Evolutionary conservation across 2,888 invertebrate species (phyloP).

Genomic region (Melinopterus prodromus): DNA sequence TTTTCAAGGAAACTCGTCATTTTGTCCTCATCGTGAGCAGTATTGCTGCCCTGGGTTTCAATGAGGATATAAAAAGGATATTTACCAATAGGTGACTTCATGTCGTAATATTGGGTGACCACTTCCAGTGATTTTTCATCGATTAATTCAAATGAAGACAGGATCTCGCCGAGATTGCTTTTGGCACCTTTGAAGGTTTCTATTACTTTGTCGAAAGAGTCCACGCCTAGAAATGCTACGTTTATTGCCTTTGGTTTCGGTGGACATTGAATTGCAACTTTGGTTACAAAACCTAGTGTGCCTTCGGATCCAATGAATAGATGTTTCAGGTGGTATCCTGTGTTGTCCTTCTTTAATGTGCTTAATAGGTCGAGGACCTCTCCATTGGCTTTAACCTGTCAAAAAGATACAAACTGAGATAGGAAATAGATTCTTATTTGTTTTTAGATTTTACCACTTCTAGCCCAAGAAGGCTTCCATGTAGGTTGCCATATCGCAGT

Average conservation of each 20-base stretch:
- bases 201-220: slow-evolving; percentile 81
- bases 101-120: slow-evolving; percentile 68
- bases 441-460: slow-evolving; percentile 76
- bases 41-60: slow-evolving; percentile 89
- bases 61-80: slow-evolving; percentile 86
- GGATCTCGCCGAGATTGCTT: slow-evolving; percentile 81
- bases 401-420: slow-evolving; percentile 30
- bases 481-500: slow-evolving; percentile 94
- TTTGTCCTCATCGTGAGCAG: slow-evolving; percentile 88
- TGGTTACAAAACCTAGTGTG: slow-evolving; percentile 92
- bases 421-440: too few relatives aligned
- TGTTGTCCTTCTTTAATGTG: slow-evolving; percentile 94
- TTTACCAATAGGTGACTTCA: slow-evolving; percentile 69
- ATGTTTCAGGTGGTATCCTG: slow-evolving; percentile 96
- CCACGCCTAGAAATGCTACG: slow-evolving; percentile 86
- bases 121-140: slow-evolving; percentile 79
- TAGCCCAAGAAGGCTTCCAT: slow-evolving; percentile 88
- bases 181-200: slow-evolving; percentile 79
- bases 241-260: slow-evolving; percentile 82
- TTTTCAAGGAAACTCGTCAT: slow-evolving; percentile 78
- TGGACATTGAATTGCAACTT: slow-evolving; percentile 90
- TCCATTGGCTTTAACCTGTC: slow-evolving; percentile 84
- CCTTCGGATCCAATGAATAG: slow-evolving; percentile 98
- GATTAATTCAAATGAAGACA: slow-evolving; percentile 96
- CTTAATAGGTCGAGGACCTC: slow-evolving; percentile 85